A percentile compares a stretch with the other conserved stretches of the same genome.
These are phyloP conservation scores for Heliconius erato DNA, from an alignment of 2,888 invertebrate genomes.

Conservation along the genomic window DNA sequence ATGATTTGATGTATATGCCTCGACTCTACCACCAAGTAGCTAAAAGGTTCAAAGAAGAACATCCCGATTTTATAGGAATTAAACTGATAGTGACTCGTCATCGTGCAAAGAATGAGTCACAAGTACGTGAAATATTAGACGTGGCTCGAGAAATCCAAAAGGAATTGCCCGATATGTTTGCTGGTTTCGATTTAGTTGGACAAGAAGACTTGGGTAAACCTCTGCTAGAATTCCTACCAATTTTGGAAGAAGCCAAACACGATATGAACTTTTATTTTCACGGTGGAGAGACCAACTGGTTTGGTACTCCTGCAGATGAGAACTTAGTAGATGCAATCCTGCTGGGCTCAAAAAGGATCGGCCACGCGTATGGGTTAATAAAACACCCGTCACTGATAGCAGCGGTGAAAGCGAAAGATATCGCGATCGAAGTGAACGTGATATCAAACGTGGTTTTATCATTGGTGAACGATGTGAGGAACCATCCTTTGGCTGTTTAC, in stretches of 20 bases:
- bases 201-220: conserved; percentile 91
- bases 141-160: conserved; percentile 69
- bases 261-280: conserved; percentile 90
- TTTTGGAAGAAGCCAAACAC: conserved; percentile 80
- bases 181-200: conserved; percentile 93
- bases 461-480: conserved; percentile 89
- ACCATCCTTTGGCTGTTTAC: conserved; percentile 90
- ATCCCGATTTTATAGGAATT: conserved; percentile 89
- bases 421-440: conserved; percentile 92
- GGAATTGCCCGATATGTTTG: conserved; percentile 88
- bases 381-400: conserved; percentile 90
- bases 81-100: conserved; percentile 87
- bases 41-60: conserved; percentile 83
- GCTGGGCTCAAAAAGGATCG: conserved; percentile 90
- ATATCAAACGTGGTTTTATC: conserved; percentile 92
- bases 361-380: conserved; percentile 90
- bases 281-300: conserved; percentile 93
- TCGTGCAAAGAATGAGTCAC: conserved; percentile 63
- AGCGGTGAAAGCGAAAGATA: conserved; percentile 83
- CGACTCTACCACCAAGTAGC: conserved; percentile 84
- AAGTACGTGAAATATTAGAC: conserved; percentile 75
- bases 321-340: conserved; percentile 92
- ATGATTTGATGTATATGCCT: conserved; percentile 82
- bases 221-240: conserved; percentile 85
- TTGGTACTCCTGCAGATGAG: conserved; percentile 87